Evolutionary conservation across 2,888 invertebrate genomes (phyloP), one percentile per base, ranked within the genome.

Genomic region (Sminthurides aquaticus): DNA sequence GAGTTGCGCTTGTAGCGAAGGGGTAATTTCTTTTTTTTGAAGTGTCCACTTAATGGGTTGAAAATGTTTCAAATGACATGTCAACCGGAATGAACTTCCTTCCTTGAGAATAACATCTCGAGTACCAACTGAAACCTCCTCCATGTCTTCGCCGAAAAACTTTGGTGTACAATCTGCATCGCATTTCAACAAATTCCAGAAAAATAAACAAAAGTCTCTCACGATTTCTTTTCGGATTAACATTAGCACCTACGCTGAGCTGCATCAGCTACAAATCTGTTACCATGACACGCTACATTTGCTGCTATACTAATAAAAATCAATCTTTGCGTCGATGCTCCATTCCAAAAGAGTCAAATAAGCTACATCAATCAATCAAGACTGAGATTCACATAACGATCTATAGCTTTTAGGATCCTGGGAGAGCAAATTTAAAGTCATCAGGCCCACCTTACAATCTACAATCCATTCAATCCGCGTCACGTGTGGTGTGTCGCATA

Each of bases 11-110:
- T 68, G 60, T 20, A 69, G 57, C 43, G 63, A 58, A 43, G 64
- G 61, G 58, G 67, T 73, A 22, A 73, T 65, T 61, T 73, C 73
- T 49, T 65, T 49, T 43, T 62, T 60, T 60, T 67, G 66, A 48
- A 73, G 59, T 34, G 70, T 69, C 73, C 73, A 73, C 61, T 73
- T 73, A 29, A 71, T 56, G 43, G 58, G 49, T 60, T 73, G 66
- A 59, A 59, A 71, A 48, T 27, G 29, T 62, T 62, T 69, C 27
- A 73, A 69, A 34, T 62, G 58, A 66, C 73, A 73, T 55, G 57
- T 69, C 64, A 73, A 65, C 29, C 60, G 62, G 61, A 69, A 73
- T 2, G 68, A 65, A 59, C 68, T 66, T 27, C 69, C 68, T 54
- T 73, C 73, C 56, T 70, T 69, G 59, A 73, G 67, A 49, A 70